Evolutionary conservation across 92 coral and sea anemone genomes (phyloP), one percentile per base, ranked within the genome.

Genomic region (Porites cylindrica): DNA sequence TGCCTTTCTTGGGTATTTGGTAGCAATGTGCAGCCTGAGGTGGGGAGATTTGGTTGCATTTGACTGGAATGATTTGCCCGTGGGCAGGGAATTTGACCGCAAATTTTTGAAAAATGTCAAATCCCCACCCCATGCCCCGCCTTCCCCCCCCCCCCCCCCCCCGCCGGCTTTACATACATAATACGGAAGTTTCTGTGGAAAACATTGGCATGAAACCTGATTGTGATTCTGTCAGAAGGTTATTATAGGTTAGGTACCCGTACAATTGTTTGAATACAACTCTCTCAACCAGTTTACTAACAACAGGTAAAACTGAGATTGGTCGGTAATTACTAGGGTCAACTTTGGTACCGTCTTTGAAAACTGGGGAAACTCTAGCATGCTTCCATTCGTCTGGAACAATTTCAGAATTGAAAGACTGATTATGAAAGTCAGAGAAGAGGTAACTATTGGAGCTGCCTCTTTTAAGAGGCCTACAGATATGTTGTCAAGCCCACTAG

Each of bases 141-240:
- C n/a, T n/a, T n/a, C n/a, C 23, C 23, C 23, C 23, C 23, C 23
- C 23, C 23, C 23, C 23, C 23, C 23, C 23, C 0, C 23, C 23
- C 23, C 23, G 23, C 23, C 23, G 23, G 23, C 23, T 21, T 21
- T 21, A 21, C 23, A 21, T 21, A 0, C 23, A 21, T 60, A 66
- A 43, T n/a, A 81, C 13, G 56, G 85, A 61, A 20, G 85, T 67
- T 64, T 64, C 59, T 14, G 85, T 81, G 18, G 77, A 81, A 54
- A 51, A 65, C 54, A 9, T 26, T n/a, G 83, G 70, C 14, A 74
- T 71, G 24, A 19, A 76, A 6, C 80, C 80, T 23, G 80, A 76
- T 60, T 74, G 78, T 9, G 1, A 4, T 3, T 0, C 20, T 13
- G 54, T 38, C 23, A 74, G 20, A 17, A 74, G 61, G 56, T 70